phyloP scores from a whole-genome alignment of 1,140 invertebrate species.

The Caerostris darwini region DNA sequence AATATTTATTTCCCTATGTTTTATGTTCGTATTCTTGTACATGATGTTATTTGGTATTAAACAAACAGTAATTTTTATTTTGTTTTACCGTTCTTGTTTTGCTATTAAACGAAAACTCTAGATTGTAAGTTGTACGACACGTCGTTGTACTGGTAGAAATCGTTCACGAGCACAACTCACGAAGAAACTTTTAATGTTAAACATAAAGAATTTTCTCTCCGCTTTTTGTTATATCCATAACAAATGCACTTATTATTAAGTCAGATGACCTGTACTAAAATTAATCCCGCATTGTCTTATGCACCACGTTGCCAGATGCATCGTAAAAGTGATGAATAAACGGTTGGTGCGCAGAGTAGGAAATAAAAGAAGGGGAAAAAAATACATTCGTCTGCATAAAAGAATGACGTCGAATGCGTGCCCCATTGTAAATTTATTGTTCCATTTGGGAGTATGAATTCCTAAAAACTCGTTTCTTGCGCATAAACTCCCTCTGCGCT shows the following conservation, averaged over 20 bases:
- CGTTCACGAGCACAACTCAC: not conserved
- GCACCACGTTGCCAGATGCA: not conserved
- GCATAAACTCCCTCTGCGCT: not conserved
- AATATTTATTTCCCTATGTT: too few relatives aligned
- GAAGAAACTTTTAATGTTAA: not conserved
- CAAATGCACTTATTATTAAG: not conserved
- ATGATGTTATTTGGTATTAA: too few relatives aligned
- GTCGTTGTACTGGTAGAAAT: not conserved
- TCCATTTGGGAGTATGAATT: conserved; percentile 18
- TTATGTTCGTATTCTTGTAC: too few relatives aligned
- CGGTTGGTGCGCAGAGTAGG: not conserved
- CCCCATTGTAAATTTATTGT: not conserved
- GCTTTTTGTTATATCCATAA: not conserved
- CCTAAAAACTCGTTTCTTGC: conserved; percentile 5
- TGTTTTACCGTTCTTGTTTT: too few relatives aligned
- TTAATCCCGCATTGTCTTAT: not conserved
- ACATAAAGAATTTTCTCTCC: not conserved
- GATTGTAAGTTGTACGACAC: too few relatives aligned
- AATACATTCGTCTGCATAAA: not conserved
- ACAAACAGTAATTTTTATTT: too few relatives aligned
- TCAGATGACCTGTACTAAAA: conserved; percentile 5
- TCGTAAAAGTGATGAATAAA: conserved; percentile 2
- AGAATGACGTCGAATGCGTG: not conserved
- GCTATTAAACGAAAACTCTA: too few relatives aligned
- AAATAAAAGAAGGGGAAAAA: not conserved